A percentile compares a stretch with the other conserved stretches of the same genome.
Conservation (phyloP, 1,140 invertebrate species). For the Megathymus violae region DNA sequence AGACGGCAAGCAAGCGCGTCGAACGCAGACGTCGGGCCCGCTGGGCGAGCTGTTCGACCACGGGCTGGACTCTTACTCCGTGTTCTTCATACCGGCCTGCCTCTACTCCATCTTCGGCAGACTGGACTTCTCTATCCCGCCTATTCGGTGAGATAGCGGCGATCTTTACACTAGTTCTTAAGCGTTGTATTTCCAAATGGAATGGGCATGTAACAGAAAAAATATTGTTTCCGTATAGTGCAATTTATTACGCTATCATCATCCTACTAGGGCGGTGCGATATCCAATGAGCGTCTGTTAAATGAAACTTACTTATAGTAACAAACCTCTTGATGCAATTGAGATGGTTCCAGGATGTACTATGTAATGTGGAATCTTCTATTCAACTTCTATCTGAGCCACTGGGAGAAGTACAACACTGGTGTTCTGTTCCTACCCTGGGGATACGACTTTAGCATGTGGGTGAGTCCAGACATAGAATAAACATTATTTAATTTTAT, state of each 20-base stretch:
- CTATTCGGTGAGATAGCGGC: conserved; percentile 78
- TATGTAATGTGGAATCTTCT: conserved; percentile 95
- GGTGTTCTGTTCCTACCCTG: conserved; percentile 97
- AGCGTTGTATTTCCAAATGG: no score
- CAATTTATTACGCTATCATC: no score
- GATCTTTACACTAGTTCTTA: no score
- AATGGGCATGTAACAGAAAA: no score
- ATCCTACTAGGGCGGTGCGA: no score
- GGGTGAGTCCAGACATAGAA: conserved; percentile 94
- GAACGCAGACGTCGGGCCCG: conserved; percentile 95
- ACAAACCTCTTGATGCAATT: no score
- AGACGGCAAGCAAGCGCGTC: conserved; percentile 98
- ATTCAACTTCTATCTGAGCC: conserved; percentile 96
- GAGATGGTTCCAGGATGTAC: conserved; percentile 91
- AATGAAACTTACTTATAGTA: no score
- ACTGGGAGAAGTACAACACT: conserved; percentile 99
- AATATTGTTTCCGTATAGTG: no score
- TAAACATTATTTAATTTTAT: no score
- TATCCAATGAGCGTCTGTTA: no score
- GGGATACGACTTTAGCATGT: conserved; percentile 98
- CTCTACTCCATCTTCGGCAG: conserved; percentile 97
- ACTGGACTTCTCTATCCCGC: conserved; percentile 86
- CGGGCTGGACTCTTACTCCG: conserved; percentile 98
- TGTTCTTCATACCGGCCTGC: conserved; percentile 95
- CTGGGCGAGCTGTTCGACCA: conserved; percentile 99